phyloP scores from a whole-genome alignment of 2,113 vertebrate genomes.

The Ornithorhynchus anatinus region DNA sequence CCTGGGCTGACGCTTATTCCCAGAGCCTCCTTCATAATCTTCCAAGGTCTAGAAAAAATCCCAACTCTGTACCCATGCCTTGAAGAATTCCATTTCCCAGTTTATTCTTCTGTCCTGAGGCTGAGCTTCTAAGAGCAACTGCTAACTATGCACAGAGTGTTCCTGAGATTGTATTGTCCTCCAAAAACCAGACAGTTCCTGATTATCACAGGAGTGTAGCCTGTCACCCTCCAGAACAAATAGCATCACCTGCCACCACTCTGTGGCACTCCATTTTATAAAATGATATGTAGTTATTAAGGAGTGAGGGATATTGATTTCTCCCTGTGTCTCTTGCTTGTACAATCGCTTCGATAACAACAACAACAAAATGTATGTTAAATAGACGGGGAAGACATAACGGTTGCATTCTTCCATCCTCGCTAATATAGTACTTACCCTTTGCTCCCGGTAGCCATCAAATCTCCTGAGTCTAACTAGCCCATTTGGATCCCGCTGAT shows the following conservation, averaged over 20 bases:
- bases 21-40: background rate
- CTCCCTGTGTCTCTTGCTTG: constrained; percentile 38
- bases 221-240: constrained; percentile 39
- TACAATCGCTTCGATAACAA: constrained; percentile 29
- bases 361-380: constrained; percentile 37
- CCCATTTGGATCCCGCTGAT: background rate
- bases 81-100: too few relatives aligned
- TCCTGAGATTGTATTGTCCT: background rate
- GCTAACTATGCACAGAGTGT: background rate
- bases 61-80: too few relatives aligned
- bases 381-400: constrained; percentile 22
- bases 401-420: constrained; percentile 12
- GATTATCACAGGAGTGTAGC: background rate
- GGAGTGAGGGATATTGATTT: constrained; percentile 53
- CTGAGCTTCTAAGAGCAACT: background rate
- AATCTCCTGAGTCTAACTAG: background rate
- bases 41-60: background rate
- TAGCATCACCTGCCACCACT: constrained; percentile 13
- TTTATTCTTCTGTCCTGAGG: background rate
- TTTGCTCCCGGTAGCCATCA: constrained; percentile 20
- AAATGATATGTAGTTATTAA: constrained; percentile 60
- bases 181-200: background rate
- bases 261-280: constrained; percentile 32
- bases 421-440: background rate
- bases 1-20: too few relatives aligned